Conservation (phyloP, 2,113 vertebrate genomes). For the Phaethornis superciliosus region DNA sequence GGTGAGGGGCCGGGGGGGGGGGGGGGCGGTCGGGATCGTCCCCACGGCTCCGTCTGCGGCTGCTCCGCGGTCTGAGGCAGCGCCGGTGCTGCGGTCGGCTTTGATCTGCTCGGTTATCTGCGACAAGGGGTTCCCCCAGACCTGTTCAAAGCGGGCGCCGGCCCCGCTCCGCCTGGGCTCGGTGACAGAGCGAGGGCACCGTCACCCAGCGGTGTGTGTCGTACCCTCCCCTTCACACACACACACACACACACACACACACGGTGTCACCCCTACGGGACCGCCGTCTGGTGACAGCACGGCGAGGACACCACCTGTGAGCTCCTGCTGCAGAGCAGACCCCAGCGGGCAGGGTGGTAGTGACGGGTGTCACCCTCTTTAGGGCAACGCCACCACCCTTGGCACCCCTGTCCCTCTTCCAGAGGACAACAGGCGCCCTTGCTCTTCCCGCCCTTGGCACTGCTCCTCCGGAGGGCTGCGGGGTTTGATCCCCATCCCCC, state of each 20-base stretch:
- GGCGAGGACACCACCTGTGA: fast-evolving
- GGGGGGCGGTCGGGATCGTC: no score
- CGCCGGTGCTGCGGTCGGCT: not conserved
- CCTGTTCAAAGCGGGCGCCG: not conserved
- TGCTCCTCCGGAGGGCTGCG: not conserved
- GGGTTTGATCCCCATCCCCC: not conserved
- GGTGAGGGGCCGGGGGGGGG: no score
- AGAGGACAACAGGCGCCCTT: not conserved
- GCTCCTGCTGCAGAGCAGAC: not conserved
- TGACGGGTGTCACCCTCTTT: not conserved
- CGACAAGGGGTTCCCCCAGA: not conserved
- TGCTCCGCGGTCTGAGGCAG: not conserved
- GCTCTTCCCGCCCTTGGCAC: not conserved
- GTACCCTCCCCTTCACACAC: no score
- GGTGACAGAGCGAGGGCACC: not conserved
- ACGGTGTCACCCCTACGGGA: no score
- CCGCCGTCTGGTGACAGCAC: not conserved
- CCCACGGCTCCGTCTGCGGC: not conserved
- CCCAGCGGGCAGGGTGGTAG: not conserved
- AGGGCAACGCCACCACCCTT: not conserved
- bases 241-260: no score
- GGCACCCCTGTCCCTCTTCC: no score
- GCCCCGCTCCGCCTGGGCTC: no score
- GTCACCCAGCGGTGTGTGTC: no score
- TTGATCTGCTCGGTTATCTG: not conserved